Evolutionary conservation across 2,797 vertebrate genomes (phyloP).

Genomic region (Eutrigla gurnardus): DNA sequence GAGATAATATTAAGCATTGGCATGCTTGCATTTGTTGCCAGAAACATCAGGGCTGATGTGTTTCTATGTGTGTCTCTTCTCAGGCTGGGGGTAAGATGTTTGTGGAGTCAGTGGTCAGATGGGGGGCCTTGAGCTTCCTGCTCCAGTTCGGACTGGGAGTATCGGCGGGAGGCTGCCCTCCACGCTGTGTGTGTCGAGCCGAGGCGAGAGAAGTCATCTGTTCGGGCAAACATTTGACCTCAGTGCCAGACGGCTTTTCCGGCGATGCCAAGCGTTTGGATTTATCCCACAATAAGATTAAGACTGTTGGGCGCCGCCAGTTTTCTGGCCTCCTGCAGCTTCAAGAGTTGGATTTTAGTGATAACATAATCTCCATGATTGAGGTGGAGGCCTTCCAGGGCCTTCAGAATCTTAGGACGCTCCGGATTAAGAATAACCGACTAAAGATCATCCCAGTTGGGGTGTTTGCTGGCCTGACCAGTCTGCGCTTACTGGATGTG

Average conservation of each 20-base stretch:
- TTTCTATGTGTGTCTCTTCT: slow-evolving; percentile 36
- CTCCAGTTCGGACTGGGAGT: slow-evolving; percentile 75
- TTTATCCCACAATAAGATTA: slow-evolving; percentile 88
- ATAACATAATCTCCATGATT: slow-evolving; percentile 88
- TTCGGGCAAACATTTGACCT: slow-evolving; percentile 84
- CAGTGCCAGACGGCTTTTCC: slow-evolving; percentile 86
- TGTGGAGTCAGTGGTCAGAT: slow-evolving; percentile 80
- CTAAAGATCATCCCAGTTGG: slow-evolving; percentile 90
- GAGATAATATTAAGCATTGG: not conserved
- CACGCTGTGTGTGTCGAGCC: slow-evolving; percentile 84
- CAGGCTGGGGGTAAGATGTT: slow-evolving; percentile 85
- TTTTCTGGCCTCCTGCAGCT: slow-evolving; percentile 86
- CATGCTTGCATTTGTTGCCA: not conserved
- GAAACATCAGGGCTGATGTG: slow-evolving; percentile 5
- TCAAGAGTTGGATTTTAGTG: slow-evolving; percentile 90
- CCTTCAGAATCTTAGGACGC: slow-evolving; percentile 84
- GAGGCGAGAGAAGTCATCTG: slow-evolving; percentile 86
- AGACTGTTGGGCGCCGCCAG: slow-evolving; percentile 87
- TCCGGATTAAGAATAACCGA: slow-evolving; percentile 87
- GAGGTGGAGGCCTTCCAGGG: slow-evolving; percentile 90
- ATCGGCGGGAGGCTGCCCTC: slow-evolving; percentile 81
- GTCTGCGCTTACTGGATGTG: slow-evolving; percentile 86
- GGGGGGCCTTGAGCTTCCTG: slow-evolving; percentile 78
- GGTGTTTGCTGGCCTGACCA: slow-evolving; percentile 86
- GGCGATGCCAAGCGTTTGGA: slow-evolving; percentile 84